Conservation (phyloP, 2,113 vertebrate species). For the Callipepla squamata region DNA sequence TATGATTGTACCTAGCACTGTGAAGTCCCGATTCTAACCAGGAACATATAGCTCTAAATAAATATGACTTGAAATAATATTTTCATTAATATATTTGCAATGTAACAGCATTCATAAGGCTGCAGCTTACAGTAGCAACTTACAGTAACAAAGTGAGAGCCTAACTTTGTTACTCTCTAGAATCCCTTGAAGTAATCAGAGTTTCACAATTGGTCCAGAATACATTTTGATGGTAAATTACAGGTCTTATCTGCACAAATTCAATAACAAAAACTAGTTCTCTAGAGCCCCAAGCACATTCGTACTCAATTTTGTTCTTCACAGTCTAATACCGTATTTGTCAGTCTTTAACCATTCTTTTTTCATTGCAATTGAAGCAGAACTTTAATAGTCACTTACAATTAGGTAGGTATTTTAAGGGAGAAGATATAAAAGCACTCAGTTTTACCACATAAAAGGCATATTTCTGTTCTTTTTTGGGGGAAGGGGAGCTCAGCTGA, state of each 20-base stretch:
- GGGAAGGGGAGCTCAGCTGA: not conserved
- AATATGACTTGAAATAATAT: not conserved
- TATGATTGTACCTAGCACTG: not conserved
- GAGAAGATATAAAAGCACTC: not conserved
- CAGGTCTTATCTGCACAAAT: not conserved
- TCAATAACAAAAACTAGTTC: not conserved
- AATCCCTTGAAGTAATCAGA: not conserved
- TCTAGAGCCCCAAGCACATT: not conserved
- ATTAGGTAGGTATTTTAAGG: not conserved
- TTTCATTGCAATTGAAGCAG: not conserved
- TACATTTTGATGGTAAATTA: not conserved
- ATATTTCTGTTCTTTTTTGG: not conserved
- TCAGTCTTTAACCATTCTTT: not conserved
- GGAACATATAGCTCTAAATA: not conserved
- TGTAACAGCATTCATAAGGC: not conserved
- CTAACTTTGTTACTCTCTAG: not conserved
- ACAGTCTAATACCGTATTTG: not conserved
- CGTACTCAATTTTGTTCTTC: not conserved
- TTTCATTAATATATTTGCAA: not conserved
- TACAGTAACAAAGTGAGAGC: not conserved
- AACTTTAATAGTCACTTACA: not conserved
- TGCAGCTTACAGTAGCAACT: not conserved
- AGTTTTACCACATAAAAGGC: not conserved
- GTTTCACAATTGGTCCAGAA: not conserved
- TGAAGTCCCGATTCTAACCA: not conserved